Evolutionary conservation across 2,888 invertebrate genomes (phyloP), one percentile per base, ranked within the genome.

Genomic region (Beris morrisii): DNA sequence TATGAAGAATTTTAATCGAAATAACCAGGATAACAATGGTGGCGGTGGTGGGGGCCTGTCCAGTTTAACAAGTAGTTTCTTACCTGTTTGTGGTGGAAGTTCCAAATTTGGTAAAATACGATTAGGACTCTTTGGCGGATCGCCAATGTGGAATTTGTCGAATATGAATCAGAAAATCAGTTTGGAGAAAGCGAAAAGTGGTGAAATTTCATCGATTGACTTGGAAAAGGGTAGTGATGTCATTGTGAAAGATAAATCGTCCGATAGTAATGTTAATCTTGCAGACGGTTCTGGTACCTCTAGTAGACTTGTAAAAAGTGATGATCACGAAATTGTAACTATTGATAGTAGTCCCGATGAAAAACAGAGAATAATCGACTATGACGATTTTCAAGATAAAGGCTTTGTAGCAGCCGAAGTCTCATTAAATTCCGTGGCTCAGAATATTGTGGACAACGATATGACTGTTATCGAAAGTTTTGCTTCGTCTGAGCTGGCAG

Each of bases 121-220:
- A 73, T 81, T 86, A 3, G 90, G 83, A 68, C 79, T 89, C 4
- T 78, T 85, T 69, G 89, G 89, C 28, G 89, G 89, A 5, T 84
- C 88, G 0, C 88, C 88, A 1, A 85, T 87, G 81, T 88, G 88
- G 88, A 80, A 82, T 3, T 81, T 78, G 12, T 45, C 65, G 12
- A 57, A 45, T 0, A 80, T 56, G 7, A 65, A 57, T n/a, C 53
- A 58, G 31, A 58, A 53, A 45, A 52, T 57, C 43, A 53, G 30
- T 31, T 44, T 58, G 13, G 58, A 65, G 44, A 44, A 52, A 45
- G 52, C 52, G 5, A 58, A 58, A 15, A 45, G 45, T 45, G 44
- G 45, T 13, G 57, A 65, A 28, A 58, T n/a, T 5, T 57, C 56
- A 31, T 45, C 53, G 4, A 31, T 58, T 43, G 53, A 45, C 5